Evolutionary conservation across 2,797 vertebrate genomes (phyloP).

Genomic region (Spheniscus humboldti): DNA sequence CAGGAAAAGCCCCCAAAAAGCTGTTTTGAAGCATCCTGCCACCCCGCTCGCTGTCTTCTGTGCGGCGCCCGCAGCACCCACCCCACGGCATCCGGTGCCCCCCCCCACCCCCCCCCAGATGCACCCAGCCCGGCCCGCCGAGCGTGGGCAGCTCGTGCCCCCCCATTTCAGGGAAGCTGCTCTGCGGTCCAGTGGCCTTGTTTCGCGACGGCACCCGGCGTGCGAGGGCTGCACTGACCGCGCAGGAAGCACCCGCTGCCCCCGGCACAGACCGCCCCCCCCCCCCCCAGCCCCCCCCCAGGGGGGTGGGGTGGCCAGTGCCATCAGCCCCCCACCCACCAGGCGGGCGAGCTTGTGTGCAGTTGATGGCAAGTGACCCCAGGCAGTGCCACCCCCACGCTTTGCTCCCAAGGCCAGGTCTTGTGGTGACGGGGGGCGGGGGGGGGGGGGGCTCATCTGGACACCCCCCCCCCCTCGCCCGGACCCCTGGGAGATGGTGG

Average conservation of each 20-base stretch:
- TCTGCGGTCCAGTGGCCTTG: fast-evolving
- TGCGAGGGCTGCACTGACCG: fast-evolving
- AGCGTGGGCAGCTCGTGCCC: not conserved
- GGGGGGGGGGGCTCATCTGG: not conserved
- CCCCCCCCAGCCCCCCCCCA: no score
- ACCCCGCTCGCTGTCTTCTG: not conserved
- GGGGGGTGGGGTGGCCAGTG: not conserved
- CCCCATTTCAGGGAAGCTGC: not conserved
- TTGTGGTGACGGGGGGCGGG: no score
- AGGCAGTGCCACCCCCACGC: no score
- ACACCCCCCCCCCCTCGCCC: not conserved
- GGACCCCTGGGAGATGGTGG: not conserved
- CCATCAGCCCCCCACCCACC: no score
- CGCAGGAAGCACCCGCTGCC: no score
- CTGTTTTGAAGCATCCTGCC: not conserved
- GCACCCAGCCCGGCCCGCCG: not conserved
- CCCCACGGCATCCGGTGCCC: not conserved
- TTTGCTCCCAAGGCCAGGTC: not conserved
- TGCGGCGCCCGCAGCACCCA: not conserved
- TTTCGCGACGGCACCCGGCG: not conserved
- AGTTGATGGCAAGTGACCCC: no score
- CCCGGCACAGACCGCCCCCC: no score
- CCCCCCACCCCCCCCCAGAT: not conserved
- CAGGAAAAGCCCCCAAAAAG: not conserved
- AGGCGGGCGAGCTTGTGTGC: not conserved